A percentile compares a stretch with the other conserved stretches of the same genome.
phyloP scores from a whole-genome alignment of 2,797 vertebrate species.

The Syngnathus acus region DNA sequence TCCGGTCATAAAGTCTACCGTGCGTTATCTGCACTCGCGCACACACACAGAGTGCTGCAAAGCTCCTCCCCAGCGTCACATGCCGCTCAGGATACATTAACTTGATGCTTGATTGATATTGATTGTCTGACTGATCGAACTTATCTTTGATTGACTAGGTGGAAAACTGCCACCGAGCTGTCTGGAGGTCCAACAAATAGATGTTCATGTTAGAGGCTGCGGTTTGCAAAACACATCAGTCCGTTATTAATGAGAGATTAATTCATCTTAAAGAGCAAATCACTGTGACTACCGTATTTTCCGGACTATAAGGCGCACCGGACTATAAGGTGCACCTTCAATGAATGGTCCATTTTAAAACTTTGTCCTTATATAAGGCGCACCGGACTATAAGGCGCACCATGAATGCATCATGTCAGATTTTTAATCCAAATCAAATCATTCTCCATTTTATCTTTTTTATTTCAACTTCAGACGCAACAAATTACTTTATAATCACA shows the following conservation, averaged over 20 bases:
- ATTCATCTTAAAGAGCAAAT: not conserved
- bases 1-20: not conserved
- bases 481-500: too few relatives aligned
- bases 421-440: too few relatives aligned
- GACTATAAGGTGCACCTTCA: too few relatives aligned
- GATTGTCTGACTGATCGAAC: slow-evolving; percentile 1
- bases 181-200: not conserved
- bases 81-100: slow-evolving; percentile 1
- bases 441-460: too few relatives aligned
- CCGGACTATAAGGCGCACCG: too few relatives aligned
- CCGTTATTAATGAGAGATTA: not conserved
- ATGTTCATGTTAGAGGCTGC: not conserved
- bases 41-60: not conserved
- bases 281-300: not conserved
- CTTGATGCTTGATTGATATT: slow-evolving; percentile 2
- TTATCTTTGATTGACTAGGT: not conserved
- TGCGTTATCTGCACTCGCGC: not conserved
- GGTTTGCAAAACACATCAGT: not conserved
- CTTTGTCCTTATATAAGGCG: too few relatives aligned
- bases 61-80: not conserved
- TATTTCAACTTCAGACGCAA: too few relatives aligned
- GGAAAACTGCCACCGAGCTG: not conserved
- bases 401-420: too few relatives aligned
- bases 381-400: too few relatives aligned
- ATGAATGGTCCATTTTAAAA: too few relatives aligned